Conservation (phyloP, 2,113 vertebrate genomes). For the Speoplatyrhinus poulsoni region DNA sequence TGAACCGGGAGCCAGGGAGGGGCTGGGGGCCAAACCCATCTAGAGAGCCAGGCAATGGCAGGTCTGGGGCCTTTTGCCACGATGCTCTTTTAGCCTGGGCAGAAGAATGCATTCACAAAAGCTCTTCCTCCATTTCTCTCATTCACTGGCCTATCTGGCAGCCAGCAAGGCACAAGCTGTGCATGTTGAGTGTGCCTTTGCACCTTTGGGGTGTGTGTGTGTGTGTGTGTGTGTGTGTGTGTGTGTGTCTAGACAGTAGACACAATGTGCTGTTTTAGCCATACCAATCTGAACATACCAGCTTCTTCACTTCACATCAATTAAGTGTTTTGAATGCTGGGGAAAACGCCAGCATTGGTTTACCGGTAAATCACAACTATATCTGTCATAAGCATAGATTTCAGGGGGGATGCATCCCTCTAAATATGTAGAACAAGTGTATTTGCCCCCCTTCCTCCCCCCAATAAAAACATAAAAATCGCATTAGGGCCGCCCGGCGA, state of each 20-base stretch:
- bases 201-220: not conserved
- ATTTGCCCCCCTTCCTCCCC: not conserved
- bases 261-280: conserved; percentile 15
- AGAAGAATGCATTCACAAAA: conserved; percentile 36
- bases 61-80: conserved; percentile 22
- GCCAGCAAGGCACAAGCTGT: conserved; percentile 19
- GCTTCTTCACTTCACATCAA: conserved; percentile 20
- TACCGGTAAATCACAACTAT: conserved; percentile 20
- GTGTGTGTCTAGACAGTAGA: not conserved
- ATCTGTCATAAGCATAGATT: not conserved
- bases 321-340: conserved; percentile 39
- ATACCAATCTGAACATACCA: conserved; percentile 27
- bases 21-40: not conserved
- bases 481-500: no score
- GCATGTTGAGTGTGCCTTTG: not conserved
- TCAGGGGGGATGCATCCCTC: no score
- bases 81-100: conserved; percentile 16
- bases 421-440: conserved; percentile 28
- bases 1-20: conserved; percentile 2
- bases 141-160: conserved; percentile 15
- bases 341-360: conserved; percentile 36
- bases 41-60: conserved; percentile 16
- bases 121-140: conserved; percentile 19
- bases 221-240: not conserved
- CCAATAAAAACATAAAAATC: no score